Evolutionary conservation across 2,797 vertebrate genomes (phyloP).

Genomic region (Simalia tracyae): DNA sequence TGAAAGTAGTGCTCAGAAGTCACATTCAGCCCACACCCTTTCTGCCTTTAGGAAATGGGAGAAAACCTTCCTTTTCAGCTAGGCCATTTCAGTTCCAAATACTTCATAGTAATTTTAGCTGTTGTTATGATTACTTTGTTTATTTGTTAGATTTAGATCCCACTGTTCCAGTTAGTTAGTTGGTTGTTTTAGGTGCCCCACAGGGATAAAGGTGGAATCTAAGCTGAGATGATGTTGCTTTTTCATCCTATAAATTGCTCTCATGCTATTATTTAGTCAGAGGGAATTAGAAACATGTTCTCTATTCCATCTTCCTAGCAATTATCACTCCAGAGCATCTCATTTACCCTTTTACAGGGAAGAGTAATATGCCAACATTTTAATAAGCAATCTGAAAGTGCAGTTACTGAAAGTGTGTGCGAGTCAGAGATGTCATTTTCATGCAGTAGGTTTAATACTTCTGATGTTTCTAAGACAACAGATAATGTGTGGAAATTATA

Average conservation of each 20-base stretch:
- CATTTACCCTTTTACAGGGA: background rate
- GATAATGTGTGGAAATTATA: background rate
- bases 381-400: background rate
- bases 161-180: background rate
- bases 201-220: background rate
- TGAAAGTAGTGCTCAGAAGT: background rate
- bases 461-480: background rate
- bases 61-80: background rate
- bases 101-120: background rate
- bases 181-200: background rate
- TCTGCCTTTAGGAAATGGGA: background rate
- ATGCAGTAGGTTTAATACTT: background rate
- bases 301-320: background rate
- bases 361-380: background rate
- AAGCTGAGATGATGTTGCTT: background rate
- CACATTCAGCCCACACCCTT: background rate
- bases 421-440: background rate
- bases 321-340: background rate
- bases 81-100: background rate
- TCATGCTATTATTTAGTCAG: background rate
- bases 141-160: background rate
- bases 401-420: background rate
- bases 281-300: background rate
- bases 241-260: background rate
- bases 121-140: background rate